Base-by-base conservation (phyloP, 2,113 vertebrate species). In the Prionailurus viverrinus region DNA sequence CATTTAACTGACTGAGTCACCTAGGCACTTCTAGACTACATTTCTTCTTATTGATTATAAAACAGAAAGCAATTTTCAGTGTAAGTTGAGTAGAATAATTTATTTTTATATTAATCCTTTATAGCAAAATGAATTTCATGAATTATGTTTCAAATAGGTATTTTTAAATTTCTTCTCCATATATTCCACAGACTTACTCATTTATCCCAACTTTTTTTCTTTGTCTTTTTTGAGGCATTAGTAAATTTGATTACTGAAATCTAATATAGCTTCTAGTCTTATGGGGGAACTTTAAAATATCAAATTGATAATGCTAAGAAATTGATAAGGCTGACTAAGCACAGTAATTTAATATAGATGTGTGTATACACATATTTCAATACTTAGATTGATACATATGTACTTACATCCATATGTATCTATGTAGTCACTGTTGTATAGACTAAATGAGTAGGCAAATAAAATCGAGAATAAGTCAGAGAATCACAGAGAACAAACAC, bases 1-100 rank as follows among this genome's bases (percentile, higher is more conserved):
- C 21, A 61, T 61, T 23, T 61, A 61, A 61, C 21, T 61, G 21
- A 61, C 21, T 61, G 58, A 61, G 58, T 61, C 1, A 61, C 58
- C 21, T 8, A 61, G 58, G 58, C 58, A 61, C 21, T 19, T 21
- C 68, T 79, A 29, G 1, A 23, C 39, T 76, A 65, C 41, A 53
- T 33, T 96, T 95, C 16, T 11, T 3, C 39, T 78, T 85, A 69
- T n/a, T 89, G 39, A 90, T 69, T 81, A 85, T 78, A 89, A 93
- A 86, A 58, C 6, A 74, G 19, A 89, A 58, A 90, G 21, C 36
- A 51, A 71, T 90, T 79, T 11, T 87, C 2, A 51, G 7, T 83
- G 11, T 51, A 92, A 79, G 15, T 89, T 96, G 31, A 33, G 7
- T 45, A 31, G 2, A 85, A 74, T 55, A 58, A 39, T 66, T 92